Evolutionary conservation across 2,888 invertebrate species (phyloP), one percentile per base, ranked within the genome.

Genomic region (Selenia dentaria): DNA sequence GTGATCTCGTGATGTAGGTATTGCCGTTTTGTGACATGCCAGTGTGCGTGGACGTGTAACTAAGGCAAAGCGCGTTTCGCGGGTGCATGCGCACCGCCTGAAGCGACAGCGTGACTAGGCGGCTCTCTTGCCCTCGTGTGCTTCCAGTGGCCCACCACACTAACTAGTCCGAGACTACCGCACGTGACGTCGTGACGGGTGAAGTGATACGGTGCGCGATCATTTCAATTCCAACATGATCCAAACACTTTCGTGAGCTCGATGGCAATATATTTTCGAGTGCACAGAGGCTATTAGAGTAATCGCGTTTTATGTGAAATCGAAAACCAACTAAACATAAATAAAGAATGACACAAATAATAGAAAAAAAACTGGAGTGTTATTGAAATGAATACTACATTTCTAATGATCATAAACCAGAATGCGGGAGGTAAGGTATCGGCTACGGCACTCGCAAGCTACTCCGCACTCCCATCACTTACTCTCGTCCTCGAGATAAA

Each of bases 401-500:
- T 79, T 90, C 90, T 90, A 91, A 85, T 91, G 91, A 91, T 88
- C 90, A 91, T 91, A 91, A n/a, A 91, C 90, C 91, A 91, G 84
- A 90, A 91, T 91, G 91, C 90, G 91, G 91, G 91, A 91, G 91
- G 84, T 89, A 89, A 89, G 87, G 90, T 83, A 85, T 86, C 83
- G 82, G 87, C 91, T 91, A 91, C 91, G 81, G 91, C 93, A 93
- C 91, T 92, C 93, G 92, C 93, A 93, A 93, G 93, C 92, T 93
- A 93, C 91, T 87, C 91, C 90, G 88, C 90, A 88, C 91, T 90
- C 91, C 91, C 90, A 86, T 82, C 87, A 93, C 93, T 93, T 93
- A 93, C 93, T 92, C 92, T 93, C 94, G 95, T 96, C 95, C 94
- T 96, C 96, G 95, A 96, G 95, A 95, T 96, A 96, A 93, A 96